These are phyloP conservation scores for Parnassius glacialis DNA, from an alignment of 2,888 invertebrate species.

Conservation along the genomic window DNA sequence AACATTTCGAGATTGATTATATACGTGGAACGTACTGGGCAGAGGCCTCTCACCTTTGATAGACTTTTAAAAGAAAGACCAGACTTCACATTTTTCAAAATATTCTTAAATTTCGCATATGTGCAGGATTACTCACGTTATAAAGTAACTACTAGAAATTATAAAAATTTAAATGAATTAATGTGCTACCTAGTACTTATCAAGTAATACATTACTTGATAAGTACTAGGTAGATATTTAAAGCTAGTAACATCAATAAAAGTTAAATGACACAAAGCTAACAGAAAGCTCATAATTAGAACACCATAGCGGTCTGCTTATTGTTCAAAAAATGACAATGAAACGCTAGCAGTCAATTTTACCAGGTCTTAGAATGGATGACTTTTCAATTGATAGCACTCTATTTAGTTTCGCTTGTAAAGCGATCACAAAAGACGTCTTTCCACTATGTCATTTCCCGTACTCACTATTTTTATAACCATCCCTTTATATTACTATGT, in stretches of 20 bases:
- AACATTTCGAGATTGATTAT: no score
- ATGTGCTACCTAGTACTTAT: no score
- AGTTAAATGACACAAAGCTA: constrained; percentile 48
- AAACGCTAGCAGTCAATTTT: constrained; percentile 47
- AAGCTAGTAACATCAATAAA: constrained; percentile 44
- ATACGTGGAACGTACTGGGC: no score
- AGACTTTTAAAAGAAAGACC: no score
- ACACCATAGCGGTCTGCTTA: constrained; percentile 47
- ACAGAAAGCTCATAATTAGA: constrained; percentile 50
- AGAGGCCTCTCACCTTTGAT: no score
- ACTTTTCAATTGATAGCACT: constrained; percentile 75
- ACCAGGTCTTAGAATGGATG: constrained; percentile 54
- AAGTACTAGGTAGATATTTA: no score
- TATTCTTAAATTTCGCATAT: no score
- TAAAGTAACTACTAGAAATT: no score
- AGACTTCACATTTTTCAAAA: no score
- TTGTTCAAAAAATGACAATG: constrained; percentile 56
- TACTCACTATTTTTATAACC: constrained; percentile 67
- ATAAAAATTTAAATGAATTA: no score
- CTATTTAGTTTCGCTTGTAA: constrained; percentile 60
- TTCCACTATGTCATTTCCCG: constrained; percentile 75
- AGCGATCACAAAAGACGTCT: constrained; percentile 51
- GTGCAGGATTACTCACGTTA: no score
- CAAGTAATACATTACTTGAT: no score
- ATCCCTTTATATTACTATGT: constrained; percentile 53